Conservation (phyloP, 2,113 vertebrate genomes). For the Prinia subflava region DNA sequence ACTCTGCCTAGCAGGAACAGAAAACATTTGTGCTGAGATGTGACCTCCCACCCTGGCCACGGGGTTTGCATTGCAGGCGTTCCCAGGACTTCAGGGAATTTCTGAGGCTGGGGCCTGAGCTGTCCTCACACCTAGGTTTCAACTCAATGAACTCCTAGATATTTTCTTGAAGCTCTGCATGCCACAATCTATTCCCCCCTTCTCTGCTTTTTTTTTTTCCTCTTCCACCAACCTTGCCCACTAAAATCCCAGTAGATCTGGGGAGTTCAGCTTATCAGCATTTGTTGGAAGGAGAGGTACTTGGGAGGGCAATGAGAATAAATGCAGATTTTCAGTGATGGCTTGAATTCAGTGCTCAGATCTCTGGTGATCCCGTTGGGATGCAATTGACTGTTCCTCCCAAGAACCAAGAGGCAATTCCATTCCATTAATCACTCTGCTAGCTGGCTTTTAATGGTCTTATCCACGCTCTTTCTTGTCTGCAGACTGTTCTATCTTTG, state of each 20-base stretch:
- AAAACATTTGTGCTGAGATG: neutral
- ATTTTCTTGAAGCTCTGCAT: neutral
- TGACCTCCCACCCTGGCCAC: neutral
- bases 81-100: neutral
- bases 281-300: neutral
- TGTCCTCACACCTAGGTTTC: neutral
- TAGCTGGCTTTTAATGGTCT: neutral
- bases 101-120: neutral
- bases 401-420: neutral
- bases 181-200: neutral
- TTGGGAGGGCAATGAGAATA: neutral
- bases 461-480: neutral
- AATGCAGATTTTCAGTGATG: neutral
- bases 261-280: neutral
- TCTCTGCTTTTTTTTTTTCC: neutral
- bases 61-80: neutral
- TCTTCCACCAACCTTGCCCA: neutral
- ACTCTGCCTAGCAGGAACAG: neutral
- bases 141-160: neutral
- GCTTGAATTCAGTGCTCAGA: neutral
- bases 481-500: neutral
- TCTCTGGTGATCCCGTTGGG: neutral
- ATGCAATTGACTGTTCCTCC: neutral
- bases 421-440: neutral
- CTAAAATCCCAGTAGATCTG: neutral